Percentiles rank a stretch among this genome's conserved stretches.
phyloP scores from a whole-genome alignment of 2,797 vertebrate genomes.

The Anableps anableps region DNA sequence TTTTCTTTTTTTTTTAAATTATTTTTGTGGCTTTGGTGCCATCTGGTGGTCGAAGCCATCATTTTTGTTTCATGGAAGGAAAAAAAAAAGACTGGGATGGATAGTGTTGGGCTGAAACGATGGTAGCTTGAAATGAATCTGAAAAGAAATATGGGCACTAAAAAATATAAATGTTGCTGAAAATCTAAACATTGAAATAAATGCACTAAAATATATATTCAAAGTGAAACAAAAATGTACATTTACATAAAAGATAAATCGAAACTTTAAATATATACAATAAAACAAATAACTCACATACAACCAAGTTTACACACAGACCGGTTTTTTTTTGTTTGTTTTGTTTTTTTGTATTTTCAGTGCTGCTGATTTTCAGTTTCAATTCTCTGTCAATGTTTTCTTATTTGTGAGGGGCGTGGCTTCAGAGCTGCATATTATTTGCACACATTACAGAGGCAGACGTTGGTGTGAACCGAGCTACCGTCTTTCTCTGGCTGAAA shows the following conservation, averaged over 20 bases:
- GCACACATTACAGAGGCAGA: too few species aligned
- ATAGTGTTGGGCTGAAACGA: neutral
- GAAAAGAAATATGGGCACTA: neutral
- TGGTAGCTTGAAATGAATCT: neutral
- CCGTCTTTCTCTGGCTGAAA: too few species aligned
- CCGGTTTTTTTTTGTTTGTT: neutral
- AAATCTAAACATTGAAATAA: neutral
- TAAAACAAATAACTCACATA: neutral
- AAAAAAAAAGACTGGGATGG: neutral
- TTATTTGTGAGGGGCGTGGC: too few species aligned
- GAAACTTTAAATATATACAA: too few species aligned
- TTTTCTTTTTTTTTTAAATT: neutral
- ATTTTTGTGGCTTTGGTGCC: conserved; percentile 16
- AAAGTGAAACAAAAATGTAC: neutral
- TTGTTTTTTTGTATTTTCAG: too few species aligned
- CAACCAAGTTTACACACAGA: neutral
- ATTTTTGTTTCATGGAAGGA: neutral
- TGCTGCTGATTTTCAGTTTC: too few species aligned
- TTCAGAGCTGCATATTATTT: too few species aligned
- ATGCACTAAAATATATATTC: neutral
- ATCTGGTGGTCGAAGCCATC: conserved; percentile 43
- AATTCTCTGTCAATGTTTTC: too few species aligned
- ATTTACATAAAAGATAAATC: neutral
- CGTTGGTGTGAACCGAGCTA: too few species aligned
- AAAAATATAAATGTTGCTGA: neutral